Evolutionary conservation across 1,140 invertebrate species (phyloP).

Genomic region (Capitella teleta): DNA sequence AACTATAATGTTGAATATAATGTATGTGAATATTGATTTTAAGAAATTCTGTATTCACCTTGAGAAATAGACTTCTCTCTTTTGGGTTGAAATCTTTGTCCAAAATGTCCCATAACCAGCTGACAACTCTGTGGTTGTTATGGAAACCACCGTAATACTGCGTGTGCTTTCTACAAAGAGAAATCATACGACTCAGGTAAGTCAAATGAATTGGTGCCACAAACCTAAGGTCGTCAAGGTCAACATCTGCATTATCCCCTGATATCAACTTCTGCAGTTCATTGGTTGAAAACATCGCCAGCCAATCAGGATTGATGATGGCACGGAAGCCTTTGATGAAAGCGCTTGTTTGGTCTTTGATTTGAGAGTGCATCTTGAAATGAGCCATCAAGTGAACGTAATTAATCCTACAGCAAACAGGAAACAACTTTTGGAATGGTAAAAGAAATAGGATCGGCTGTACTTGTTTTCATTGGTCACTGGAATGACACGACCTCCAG

Average conservation of each 20-base stretch:
- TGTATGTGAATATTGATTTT: too few relatives aligned
- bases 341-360: conserved; percentile 76
- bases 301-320: conserved; percentile 90
- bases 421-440: conserved; percentile 12
- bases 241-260: conserved; percentile 50
- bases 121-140: conserved; percentile 91
- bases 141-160: conserved; percentile 99
- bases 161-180: conserved; percentile 58
- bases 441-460: conserved; percentile 22
- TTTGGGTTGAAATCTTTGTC: conserved; percentile 87
- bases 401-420: conserved; percentile 60
- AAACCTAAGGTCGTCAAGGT: conserved; percentile 72
- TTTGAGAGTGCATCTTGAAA: conserved; percentile 91
- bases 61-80: conserved; percentile 86
- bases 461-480: conserved; percentile 96
- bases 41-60: too few relatives aligned
- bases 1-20: conserved; percentile 56
- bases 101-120: conserved; percentile 98
- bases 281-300: conserved; percentile 88
- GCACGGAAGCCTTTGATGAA: conserved; percentile 93
- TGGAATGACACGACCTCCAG: conserved; percentile 80
- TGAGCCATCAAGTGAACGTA: conserved; percentile 98
- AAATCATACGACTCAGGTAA: conserved; percentile 4
- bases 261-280: conserved; percentile 61
- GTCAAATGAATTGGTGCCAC: conserved; percentile 1